Percentiles rank a stretch among this genome's conserved stretches.
phyloP scores from a whole-genome alignment of 2,113 vertebrate species.

The Cnemophilus loriae region DNA sequence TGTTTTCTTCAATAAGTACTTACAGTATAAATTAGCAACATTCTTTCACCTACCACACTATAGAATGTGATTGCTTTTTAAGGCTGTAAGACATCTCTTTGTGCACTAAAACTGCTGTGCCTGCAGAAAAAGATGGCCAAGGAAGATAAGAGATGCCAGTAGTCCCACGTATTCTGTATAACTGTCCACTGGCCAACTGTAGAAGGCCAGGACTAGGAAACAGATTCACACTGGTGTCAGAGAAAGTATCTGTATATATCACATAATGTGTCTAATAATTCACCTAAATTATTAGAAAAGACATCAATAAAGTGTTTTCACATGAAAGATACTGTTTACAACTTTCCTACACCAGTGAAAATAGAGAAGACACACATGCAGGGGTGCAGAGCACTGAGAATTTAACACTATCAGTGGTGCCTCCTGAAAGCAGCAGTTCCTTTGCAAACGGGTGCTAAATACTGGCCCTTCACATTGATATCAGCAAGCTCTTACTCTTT shows the following conservation, averaged over 20 bases:
- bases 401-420: not conserved
- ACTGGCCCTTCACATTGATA: not conserved
- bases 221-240: not conserved
- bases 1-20: not conserved
- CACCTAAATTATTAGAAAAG: not conserved
- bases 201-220: not conserved
- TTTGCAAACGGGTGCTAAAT: not conserved
- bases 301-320: not conserved
- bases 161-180: rapidly evolving
- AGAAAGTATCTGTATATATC: not conserved
- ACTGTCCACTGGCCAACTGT: not conserved
- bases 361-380: not conserved
- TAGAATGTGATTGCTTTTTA: not conserved
- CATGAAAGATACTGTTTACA: not conserved
- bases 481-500: not conserved
- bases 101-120: not conserved
- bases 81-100: not conserved
- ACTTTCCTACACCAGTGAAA: not conserved
- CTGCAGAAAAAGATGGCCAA: not conserved
- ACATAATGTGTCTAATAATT: not conserved
- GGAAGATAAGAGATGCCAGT: not conserved
- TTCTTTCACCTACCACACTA: not conserved
- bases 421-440: not conserved
- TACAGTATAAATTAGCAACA: not conserved
- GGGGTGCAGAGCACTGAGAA: rapidly evolving